phyloP scores from a whole-genome alignment of 2,113 vertebrate species.

The Notiomystis cincta region DNA sequence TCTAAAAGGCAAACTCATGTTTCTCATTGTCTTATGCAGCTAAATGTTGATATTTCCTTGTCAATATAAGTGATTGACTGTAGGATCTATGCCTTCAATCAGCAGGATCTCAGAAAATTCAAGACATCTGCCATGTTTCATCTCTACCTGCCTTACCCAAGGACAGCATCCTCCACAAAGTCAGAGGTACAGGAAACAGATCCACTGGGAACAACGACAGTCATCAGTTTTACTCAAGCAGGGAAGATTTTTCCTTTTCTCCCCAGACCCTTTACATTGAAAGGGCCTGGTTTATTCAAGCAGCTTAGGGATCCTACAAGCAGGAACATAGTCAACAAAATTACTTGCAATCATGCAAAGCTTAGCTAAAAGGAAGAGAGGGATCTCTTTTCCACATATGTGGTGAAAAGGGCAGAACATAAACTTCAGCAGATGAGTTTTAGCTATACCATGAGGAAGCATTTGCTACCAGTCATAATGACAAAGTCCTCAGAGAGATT shows the following conservation, averaged over 20 bases:
- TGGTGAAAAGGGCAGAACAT: background rate
- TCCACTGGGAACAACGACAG: background rate
- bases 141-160: background rate
- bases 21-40: background rate
- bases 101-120: background rate
- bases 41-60: background rate
- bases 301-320: background rate
- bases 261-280: background rate
- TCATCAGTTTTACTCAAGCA: background rate
- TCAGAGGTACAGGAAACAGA: background rate
- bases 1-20: background rate
- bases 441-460: background rate
- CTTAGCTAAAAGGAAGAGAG: background rate
- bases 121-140: background rate
- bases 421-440: background rate
- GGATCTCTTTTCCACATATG: background rate
- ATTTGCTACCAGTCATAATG: background rate
- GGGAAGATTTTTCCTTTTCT: background rate
- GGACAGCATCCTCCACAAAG: background rate
- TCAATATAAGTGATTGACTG: background rate
- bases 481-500: background rate
- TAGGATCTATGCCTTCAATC: background rate
- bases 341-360: background rate
- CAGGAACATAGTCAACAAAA: background rate
- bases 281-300: background rate